Evolutionary conservation across 2,888 invertebrate species (phyloP).

Genomic region (Himalopsyche tibetana): DNA sequence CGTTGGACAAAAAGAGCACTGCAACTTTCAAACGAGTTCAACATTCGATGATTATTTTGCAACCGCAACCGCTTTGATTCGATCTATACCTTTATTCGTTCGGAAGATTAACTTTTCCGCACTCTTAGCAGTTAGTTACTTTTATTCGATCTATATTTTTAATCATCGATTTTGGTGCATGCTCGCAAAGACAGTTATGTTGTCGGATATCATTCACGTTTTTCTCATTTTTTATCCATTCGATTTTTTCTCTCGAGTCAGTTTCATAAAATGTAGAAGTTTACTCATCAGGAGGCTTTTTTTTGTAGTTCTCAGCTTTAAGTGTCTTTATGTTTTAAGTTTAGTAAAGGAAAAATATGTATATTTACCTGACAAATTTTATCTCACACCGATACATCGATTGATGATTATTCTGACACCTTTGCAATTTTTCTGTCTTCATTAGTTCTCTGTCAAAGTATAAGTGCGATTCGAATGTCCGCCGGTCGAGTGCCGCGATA

Average conservation of each 20-base stretch:
- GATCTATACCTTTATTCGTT: slow-evolving; percentile 10
- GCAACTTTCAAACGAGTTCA: slow-evolving; percentile 7
- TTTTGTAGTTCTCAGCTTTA: slow-evolving; percentile 69
- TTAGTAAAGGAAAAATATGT: slow-evolving; percentile 38
- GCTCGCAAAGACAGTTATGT: slow-evolving; percentile 31
- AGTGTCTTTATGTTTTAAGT: slow-evolving; percentile 65
- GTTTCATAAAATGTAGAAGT: slow-evolving; percentile 44
- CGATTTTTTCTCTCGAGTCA: not conserved
- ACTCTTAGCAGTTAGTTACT: slow-evolving; percentile 27
- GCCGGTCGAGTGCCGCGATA: not conserved
- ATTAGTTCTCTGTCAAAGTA: slow-evolving; percentile 2
- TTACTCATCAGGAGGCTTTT: slow-evolving; percentile 54
- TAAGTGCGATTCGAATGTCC: not conserved
- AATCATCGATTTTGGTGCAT: slow-evolving; percentile 51
- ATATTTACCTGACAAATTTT: slow-evolving; percentile 32
- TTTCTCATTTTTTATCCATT: slow-evolving; percentile 35
- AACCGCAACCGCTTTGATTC: slow-evolving; percentile 34
- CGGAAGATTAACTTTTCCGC: slow-evolving; percentile 22
- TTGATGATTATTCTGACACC: not conserved
- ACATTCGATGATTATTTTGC: slow-evolving; percentile 2
- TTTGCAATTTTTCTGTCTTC: not conserved
- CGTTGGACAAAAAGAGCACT: slow-evolving; percentile 60
- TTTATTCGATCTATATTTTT: slow-evolving; percentile 46
- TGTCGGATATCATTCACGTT: slow-evolving; percentile 37
- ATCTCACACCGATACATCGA: not conserved